A percentile compares a stretch with the other conserved stretches of the same genome.
These are phyloP conservation scores for Gonatopus flavifemur DNA, from an alignment of 1,140 invertebrate species.

Conservation along the genomic window DNA sequence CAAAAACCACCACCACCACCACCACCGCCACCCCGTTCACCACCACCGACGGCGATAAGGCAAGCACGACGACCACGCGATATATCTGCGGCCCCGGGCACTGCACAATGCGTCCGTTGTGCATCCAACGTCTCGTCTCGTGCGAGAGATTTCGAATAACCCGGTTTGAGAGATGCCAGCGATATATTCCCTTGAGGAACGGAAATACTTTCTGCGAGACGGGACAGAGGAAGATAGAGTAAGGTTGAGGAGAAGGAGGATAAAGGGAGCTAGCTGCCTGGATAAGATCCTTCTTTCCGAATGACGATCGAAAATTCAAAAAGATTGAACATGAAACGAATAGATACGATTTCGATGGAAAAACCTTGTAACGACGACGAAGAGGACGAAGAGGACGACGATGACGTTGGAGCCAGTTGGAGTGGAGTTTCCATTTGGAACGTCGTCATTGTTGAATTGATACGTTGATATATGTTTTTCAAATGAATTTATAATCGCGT, in stretches of 20 bases:
- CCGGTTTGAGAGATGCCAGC: conserved; percentile 6
- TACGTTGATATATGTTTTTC: too few species aligned
- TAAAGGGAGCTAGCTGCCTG: conserved; percentile 19
- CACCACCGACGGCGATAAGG: conserved; percentile 26
- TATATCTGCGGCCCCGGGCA: conserved; percentile 30
- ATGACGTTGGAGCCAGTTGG: too few species aligned
- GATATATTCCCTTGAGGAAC: conserved; percentile 2
- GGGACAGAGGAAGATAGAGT: neutral
- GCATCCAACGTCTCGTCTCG: conserved; percentile 18
- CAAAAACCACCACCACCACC: too few species aligned
- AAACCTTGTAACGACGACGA: too few species aligned
- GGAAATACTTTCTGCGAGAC: conserved; percentile 4
- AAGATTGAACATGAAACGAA: neutral
- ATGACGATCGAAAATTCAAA: too few species aligned
- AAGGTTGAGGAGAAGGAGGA: conserved; percentile 35
- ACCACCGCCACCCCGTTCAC: conserved; percentile 4
- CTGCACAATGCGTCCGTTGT: conserved; percentile 38
- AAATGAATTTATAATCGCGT: conserved; percentile 38
- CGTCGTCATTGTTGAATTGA: too few species aligned
- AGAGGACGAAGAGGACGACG: too few species aligned
- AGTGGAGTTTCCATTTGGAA: too few species aligned
- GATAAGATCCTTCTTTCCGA: too few species aligned
- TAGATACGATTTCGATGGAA: too few species aligned
- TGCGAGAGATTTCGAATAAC: conserved; percentile 21
- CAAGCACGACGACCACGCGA: conserved; percentile 15